These are phyloP conservation scores for Limanda limanda DNA, from an alignment of 2,113 vertebrate genomes.

Conservation along the genomic window DNA sequence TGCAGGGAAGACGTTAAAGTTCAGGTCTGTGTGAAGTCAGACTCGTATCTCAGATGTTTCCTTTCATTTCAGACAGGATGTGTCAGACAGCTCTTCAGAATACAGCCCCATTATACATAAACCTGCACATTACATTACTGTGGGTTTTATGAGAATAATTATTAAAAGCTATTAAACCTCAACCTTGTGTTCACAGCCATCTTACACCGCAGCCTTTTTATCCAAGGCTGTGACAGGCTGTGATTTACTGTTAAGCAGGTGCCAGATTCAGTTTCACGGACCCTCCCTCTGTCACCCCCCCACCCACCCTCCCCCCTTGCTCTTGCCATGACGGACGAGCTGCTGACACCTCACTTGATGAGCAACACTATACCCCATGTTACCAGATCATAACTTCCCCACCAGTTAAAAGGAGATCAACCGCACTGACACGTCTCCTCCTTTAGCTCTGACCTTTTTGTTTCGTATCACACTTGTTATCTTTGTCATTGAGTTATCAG, in stretches of 20 bases:
- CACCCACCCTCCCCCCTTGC: not conserved
- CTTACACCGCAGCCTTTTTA: not conserved
- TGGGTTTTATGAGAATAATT: not conserved
- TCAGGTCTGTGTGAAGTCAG: not conserved
- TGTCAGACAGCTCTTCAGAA: not conserved
- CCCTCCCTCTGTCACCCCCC: not conserved
- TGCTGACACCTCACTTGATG: constrained; percentile 46
- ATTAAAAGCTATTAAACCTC: not conserved
- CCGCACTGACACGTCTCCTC: not conserved
- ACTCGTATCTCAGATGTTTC: not conserved
- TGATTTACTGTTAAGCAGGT: constrained; percentile 60
- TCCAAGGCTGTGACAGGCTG: constrained; percentile 30
- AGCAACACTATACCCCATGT: constrained; percentile 25
- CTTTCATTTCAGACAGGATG: not conserved
- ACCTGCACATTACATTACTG: not conserved
- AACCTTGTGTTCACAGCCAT: constrained; percentile 27
- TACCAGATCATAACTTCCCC: constrained; percentile 16
- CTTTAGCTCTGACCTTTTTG: not conserved
- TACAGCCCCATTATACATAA: not conserved
- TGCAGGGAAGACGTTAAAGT: not conserved
- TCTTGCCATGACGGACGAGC: constrained; percentile 38
- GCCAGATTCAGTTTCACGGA: constrained; percentile 48
- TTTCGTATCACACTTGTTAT: not conserved
- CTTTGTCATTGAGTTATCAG: not conserved
- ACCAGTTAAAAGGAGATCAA: constrained; percentile 14